Evolutionary conservation across 2,888 invertebrate species (phyloP).

Genomic region (Daptonema setosum): DNA sequence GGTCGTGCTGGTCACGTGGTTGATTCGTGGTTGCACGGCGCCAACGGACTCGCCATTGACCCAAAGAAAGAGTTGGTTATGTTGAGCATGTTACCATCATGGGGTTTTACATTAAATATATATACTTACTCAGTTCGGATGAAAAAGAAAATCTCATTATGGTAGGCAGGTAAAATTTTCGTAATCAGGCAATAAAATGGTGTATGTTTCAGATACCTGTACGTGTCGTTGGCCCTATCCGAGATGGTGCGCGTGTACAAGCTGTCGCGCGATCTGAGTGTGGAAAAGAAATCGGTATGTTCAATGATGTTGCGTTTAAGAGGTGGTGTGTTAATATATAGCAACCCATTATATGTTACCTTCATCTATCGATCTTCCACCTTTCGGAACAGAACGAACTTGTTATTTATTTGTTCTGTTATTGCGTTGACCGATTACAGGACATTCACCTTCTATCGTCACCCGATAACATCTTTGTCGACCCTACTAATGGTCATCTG

Average conservation of each 20-base stretch:
- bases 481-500: slow-evolving; percentile 9
- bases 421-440: too few species aligned
- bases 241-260: slow-evolving; percentile 15
- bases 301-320: too few species aligned
- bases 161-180: too few species aligned
- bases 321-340: too few species aligned
- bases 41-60: slow-evolving; percentile 16
- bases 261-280: slow-evolving; percentile 13
- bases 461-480: slow-evolving; percentile 10
- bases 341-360: too few species aligned
- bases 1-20: slow-evolving; percentile 12
- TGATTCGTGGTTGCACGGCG: slow-evolving; percentile 12
- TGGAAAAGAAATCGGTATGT: slow-evolving; percentile 9
- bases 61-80: neutral
- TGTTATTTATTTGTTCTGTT: too few species aligned
- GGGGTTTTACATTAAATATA: neutral
- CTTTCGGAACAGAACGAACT: too few species aligned
- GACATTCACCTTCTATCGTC: slow-evolving; percentile 18
- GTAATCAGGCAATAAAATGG: too few species aligned
- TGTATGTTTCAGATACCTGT: slow-evolving; percentile 12
- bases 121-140: too few species aligned
- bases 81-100: neutral
- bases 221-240: slow-evolving; percentile 11
- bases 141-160: too few species aligned
- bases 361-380: too few species aligned